These are phyloP conservation scores for Oryctes rhinoceros DNA, from an alignment of 1,140 invertebrate genomes.

Conservation along the genomic window DNA sequence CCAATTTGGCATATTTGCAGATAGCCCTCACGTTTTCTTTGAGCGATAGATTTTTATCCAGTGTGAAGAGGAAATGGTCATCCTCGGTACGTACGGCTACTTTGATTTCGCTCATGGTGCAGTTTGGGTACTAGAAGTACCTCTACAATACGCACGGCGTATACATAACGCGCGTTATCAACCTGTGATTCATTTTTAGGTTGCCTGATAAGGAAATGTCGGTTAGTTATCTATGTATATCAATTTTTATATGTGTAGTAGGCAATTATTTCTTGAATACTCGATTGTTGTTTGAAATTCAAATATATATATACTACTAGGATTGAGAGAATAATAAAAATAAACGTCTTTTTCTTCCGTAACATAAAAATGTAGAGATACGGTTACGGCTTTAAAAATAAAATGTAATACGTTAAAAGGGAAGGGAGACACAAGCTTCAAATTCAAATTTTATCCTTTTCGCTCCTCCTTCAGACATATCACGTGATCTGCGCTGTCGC, in stretches of 20 bases:
- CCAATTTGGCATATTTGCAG: constrained; percentile 48
- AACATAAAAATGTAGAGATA: too few relatives aligned
- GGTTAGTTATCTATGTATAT: constrained; percentile 21
- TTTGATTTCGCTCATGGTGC: constrained; percentile 35
- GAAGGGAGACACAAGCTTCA: too few relatives aligned
- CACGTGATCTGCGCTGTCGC: too few relatives aligned
- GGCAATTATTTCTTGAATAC: background rate
- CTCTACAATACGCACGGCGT: background rate
- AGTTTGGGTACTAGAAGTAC: background rate
- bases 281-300: background rate
- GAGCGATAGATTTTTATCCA: constrained; percentile 50
- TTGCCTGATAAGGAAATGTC: constrained; percentile 18
- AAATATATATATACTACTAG: background rate
- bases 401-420: too few relatives aligned
- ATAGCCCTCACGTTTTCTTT: constrained; percentile 50
- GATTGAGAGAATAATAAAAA: background rate
- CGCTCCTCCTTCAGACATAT: too few relatives aligned
- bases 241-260: constrained; percentile 14
- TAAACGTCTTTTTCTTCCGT: too few relatives aligned
- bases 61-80: constrained; percentile 51
- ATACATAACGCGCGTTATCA: background rate
- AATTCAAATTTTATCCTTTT: too few relatives aligned
- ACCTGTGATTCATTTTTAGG: constrained; percentile 28
- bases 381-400: too few relatives aligned
- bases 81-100: constrained; percentile 32